These are phyloP conservation scores for Catagonus wagneri DNA, from an alignment of 2,113 vertebrate species.

Conservation along the genomic window DNA sequence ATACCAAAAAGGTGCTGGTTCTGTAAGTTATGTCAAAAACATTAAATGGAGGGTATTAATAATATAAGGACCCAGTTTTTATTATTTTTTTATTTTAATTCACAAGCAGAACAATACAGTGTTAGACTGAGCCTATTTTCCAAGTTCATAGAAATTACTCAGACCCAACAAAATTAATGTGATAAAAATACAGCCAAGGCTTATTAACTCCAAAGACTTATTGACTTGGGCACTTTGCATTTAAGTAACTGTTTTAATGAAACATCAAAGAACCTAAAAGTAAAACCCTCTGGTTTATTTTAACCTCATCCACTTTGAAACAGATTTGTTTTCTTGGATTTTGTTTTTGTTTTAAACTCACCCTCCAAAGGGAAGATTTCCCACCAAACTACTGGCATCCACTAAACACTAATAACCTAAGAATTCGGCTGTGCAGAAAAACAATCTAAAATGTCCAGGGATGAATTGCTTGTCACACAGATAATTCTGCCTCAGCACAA, in stretches of 20 bases:
- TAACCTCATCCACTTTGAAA: constrained; percentile 45
- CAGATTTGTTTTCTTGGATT: constrained; percentile 17
- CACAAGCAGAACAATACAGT: background rate
- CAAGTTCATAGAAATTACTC: constrained; percentile 34
- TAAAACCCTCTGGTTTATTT: constrained; percentile 41
- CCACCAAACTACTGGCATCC: constrained; percentile 60
- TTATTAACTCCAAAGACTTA: background rate
- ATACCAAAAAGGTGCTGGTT: background rate
- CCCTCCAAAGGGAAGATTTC: constrained; percentile 51
- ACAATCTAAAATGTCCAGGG: constrained; percentile 47
- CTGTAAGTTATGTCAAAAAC: constrained; percentile 21
- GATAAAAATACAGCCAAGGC: background rate
- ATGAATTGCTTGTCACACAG: constrained; percentile 64
- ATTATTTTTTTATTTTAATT: constrained; percentile 55
- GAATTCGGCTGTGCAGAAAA: constrained; percentile 62
- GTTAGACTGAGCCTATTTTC: background rate
- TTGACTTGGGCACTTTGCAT: constrained; percentile 28
- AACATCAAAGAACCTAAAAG: constrained; percentile 52
- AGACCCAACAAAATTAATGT: constrained; percentile 25
- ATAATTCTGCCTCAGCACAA: constrained; percentile 65
- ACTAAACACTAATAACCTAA: constrained; percentile 55
- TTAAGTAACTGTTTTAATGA: constrained; percentile 50
- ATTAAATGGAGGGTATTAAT: background rate
- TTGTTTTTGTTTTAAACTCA: constrained; percentile 65
- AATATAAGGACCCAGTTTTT: constrained; percentile 33